Base-by-base conservation (phyloP, 2,888 invertebrate species). In the Andrena marginata region DNA sequence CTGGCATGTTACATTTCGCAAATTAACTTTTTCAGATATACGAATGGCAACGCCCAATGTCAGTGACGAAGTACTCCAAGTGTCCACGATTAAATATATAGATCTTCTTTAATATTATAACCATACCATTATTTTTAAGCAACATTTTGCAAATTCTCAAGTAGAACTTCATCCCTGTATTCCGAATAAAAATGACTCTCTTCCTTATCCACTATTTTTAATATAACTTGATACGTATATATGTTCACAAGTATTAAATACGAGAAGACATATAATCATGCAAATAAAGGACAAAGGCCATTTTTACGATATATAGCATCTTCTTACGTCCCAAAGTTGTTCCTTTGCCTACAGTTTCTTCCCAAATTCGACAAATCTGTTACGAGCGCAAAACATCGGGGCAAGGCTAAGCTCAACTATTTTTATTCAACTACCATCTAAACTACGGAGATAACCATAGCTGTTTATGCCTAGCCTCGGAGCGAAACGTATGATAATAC, bases 401-500 rank as follows among this genome's bases (percentile, higher is more conserved):
- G 10, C 3, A 35, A 29, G 10, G 29, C 54, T 62, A 49, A 64
- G 29, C 20, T 48, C 64, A 26, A 64, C 48, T 54, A 73, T 51
- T 77, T 64, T 62, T 60, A 67, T 74, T 56, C 26, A 2, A 16
- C 6, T 48, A 54, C 23, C 42, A 51, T 69, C 56, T 71, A 82
- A 69, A 68, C 29, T 65, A 48, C 29, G 16, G 13, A 69, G 65
- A 77, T 67, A 82, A 62, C 62, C 49, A 42, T 56, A 29, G 68
- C 64, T 73, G 75, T 76, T 85, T 76, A 49, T 69, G 72, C 68
- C 64, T 54, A 73, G 54, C 54, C 59, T 60, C 68, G 68, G 73
- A 35, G 71, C 70, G 75, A 56, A 83, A 87, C 69, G 82, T 87
- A 86, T 69, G 87, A 89, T 89, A 88, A 88, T 80, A 75, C 77